A percentile compares a stretch with the other conserved stretches of the same genome.
Evolutionary conservation across 1,140 invertebrate genomes (phyloP).

Genomic region (Sesamia nonagrioides): DNA sequence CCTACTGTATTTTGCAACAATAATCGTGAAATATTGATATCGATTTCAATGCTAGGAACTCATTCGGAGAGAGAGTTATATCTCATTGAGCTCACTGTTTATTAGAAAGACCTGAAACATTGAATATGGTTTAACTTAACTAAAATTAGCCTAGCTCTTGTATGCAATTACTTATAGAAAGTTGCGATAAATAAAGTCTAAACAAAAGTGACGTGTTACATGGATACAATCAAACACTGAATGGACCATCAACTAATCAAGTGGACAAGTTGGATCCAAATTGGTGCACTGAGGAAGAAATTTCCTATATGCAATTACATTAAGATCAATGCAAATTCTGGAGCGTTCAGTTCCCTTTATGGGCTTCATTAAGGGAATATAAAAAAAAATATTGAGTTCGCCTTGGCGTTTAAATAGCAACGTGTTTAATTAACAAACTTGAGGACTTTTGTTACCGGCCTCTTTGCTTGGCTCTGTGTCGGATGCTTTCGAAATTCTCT

Average conservation of each 20-base stretch:
- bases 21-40: conserved; percentile 35
- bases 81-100: conserved; percentile 15
- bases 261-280: conserved; percentile 57
- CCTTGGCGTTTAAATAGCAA: conserved; percentile 72
- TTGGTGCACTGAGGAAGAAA: conserved; percentile 49
- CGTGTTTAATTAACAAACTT: conserved; percentile 73
- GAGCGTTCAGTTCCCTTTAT: conserved; percentile 73
- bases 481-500: conserved; percentile 54
- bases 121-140: conserved; percentile 17
- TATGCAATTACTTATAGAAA: conserved; percentile 37
- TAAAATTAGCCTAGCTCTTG: conserved; percentile 17
- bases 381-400: conserved; percentile 69
- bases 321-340: conserved; percentile 81
- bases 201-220: conserved; percentile 49
- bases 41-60: conserved; percentile 14
- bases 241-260: conserved; percentile 46
- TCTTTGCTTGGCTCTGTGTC: conserved; percentile 59
- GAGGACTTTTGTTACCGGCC: conserved; percentile 54
- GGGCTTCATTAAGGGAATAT: conserved; percentile 77
- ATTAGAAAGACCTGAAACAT: conserved; percentile 20
- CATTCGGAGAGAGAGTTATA: conserved; percentile 30
- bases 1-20: conserved; percentile 38
- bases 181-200: conserved; percentile 39
- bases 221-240: conserved; percentile 43
- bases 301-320: conserved; percentile 64